Percentiles rank a stretch among this genome's conserved stretches.
Evolutionary conservation across 2,797 vertebrate genomes (phyloP).

Genomic region (Bufotes viridis): DNA sequence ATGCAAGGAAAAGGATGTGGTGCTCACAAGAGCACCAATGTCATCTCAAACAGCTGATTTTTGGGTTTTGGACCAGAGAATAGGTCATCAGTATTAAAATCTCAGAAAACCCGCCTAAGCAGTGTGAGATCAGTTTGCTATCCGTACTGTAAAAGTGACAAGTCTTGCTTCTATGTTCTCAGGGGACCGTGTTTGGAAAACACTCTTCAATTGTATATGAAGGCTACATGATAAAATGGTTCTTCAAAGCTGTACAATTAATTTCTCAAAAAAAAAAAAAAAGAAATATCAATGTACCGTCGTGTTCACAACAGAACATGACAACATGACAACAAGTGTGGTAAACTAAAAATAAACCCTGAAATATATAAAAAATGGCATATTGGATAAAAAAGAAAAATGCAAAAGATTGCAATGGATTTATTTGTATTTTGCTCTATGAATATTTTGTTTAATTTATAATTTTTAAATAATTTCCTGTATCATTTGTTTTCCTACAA

Average conservation of each 20-base stretch:
- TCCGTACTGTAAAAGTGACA: too few species aligned
- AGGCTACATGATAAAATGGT: not conserved
- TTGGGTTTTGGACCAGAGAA: too few species aligned
- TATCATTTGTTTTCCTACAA: conserved; percentile 15
- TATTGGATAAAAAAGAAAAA: not conserved
- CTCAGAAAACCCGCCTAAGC: too few species aligned
- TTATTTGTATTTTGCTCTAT: not conserved
- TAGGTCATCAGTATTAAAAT: too few species aligned
- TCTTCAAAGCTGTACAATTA: not conserved
- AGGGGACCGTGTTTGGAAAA: too few species aligned
- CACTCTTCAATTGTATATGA: not conserved
- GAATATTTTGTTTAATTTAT: conserved; percentile 1
- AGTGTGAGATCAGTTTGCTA: too few species aligned
- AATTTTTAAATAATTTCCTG: not conserved
- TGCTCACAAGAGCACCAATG: too few species aligned
- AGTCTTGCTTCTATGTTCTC: too few species aligned
- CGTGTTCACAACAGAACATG: not conserved
- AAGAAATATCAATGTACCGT: not conserved
- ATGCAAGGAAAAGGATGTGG: too few species aligned
- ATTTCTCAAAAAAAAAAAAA: not conserved
- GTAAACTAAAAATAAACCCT: not conserved
- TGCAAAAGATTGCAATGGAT: too few species aligned
- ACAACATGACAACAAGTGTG: not conserved
- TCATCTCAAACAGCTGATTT: too few species aligned
- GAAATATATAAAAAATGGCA: not conserved